Evolutionary conservation across 2,888 invertebrate species (phyloP).

Genomic region (Drosophila picticornis): DNA sequence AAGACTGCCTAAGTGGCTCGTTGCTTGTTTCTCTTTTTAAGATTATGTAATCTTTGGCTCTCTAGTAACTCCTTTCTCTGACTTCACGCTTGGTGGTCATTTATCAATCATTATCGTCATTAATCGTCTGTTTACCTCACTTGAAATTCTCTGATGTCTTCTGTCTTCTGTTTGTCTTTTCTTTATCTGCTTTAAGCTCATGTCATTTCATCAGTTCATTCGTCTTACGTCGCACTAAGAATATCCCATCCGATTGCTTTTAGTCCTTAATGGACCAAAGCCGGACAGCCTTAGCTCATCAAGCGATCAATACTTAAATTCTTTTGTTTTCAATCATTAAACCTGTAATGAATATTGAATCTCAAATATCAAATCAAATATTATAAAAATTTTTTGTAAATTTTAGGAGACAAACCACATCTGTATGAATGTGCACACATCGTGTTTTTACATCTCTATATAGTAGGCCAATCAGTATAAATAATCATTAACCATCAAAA

Average conservation of each 20-base stretch:
- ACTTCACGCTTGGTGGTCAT: neutral
- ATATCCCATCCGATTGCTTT: neutral
- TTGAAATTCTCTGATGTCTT: neutral
- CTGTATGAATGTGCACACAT: neutral
- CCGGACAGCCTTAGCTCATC: neutral
- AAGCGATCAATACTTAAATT: conserved; percentile 11
- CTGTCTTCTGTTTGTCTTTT: conserved; percentile 2
- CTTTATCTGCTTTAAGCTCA: conserved; percentile 15
- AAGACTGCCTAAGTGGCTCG: neutral
- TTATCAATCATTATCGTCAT: neutral
- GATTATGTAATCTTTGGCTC: too few relatives aligned
- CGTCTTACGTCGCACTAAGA: neutral
- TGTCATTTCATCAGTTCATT: conserved; percentile 1
- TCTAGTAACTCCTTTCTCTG: too few relatives aligned
- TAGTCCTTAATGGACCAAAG: neutral
- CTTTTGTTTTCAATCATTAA: conserved; percentile 11
- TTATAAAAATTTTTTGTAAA: neutral
- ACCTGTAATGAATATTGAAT: conserved; percentile 10
- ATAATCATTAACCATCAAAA: too few relatives aligned
- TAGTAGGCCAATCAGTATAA: neutral
- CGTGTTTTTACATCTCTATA: neutral
- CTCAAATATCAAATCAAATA: neutral
- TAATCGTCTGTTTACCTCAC: neutral
- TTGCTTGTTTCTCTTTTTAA: neutral
- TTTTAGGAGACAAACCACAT: neutral